These are phyloP conservation scores for Schlechtendalia chinensis DNA, from an alignment of 1,140 invertebrate genomes.

Conservation along the genomic window DNA sequence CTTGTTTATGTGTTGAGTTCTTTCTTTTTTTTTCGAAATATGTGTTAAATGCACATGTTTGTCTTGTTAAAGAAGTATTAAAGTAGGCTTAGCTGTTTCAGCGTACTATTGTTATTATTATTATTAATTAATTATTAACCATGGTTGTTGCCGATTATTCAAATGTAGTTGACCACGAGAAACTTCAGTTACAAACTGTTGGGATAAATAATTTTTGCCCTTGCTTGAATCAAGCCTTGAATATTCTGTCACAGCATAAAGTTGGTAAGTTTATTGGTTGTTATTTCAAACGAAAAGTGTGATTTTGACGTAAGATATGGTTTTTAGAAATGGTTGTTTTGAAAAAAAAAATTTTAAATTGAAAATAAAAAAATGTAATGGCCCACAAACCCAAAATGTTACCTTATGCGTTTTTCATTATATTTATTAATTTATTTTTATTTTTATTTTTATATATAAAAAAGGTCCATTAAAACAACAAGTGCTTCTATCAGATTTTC, in stretches of 20 bases:
- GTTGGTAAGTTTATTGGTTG: neutral
- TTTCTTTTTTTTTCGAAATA: too few species aligned
- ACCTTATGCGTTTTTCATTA: too few species aligned
- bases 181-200: neutral
- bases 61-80: too few species aligned
- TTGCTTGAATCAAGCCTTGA: neutral
- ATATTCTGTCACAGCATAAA: neutral
- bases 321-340: neutral
- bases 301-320: neutral
- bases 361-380: neutral
- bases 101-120: too few species aligned
- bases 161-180: too few species aligned
- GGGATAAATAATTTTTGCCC: constrained; percentile 11
- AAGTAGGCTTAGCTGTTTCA: too few species aligned
- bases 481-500: constrained; percentile 14
- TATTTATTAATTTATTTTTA: neutral
- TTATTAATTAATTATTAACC: neutral
- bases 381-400: too few species aligned
- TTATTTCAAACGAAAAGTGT: neutral
- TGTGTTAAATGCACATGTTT: too few species aligned
- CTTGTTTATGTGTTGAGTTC: too few species aligned
- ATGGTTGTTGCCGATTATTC: constrained; percentile 18
- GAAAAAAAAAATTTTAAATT: too few species aligned
- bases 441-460: neutral
- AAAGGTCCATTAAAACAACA: constrained; percentile 25